Evolutionary conservation across 1,140 invertebrate species (phyloP), one percentile per base, ranked within the genome.

Genomic region (Notospermus geniculatus): DNA sequence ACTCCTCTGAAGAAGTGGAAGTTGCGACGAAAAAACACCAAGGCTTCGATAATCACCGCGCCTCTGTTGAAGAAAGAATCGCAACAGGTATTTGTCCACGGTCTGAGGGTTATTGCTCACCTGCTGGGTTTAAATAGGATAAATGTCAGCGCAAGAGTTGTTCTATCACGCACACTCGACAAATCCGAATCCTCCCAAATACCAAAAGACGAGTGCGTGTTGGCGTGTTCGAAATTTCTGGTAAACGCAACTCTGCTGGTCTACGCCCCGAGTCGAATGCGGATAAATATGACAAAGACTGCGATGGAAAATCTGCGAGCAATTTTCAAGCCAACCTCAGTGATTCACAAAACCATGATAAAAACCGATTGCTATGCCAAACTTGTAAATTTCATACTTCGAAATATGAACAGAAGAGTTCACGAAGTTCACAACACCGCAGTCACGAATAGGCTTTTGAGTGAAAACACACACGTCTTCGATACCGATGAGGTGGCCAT

Each of bases 61-160:
- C 32, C 32, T 7, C 5, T 15, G 5, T 36, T 36, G 15, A 36
- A 50, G n/a, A 5, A n/a, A 7, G 46, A 50, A 50, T 5, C 46
- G 4, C 46, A 50, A n/a, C 46, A 50, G 46, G n/a, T 50, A 4
- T 50, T 50, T 50, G 46, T 50, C 46, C 46, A 50, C 46, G 46
- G 46, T 23, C n/a, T 50, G 46, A 50, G 46, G n/a, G n/a, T 50
- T n/a, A 50, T 50, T 7, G 46, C 46, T n/a, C 46, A 50, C 46
- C 46, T 50, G 46, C 46, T 50, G 46, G 4, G 46, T 50, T 50
- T 50, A 50, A 50, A 50, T 50, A 50, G 46, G 46, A 50, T 50
- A 50, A 50, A 50, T 50, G 46, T 50, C 19, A 7, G 25, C n/a
- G 46, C 46, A n/a, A 50, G 46, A n/a, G 46, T 50, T 50, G 46